Evolutionary conservation across 2,113 vertebrate genomes (phyloP), one percentile per base, ranked within the genome.

Genomic region (Sinocyclocheilus maitianheensis): DNA sequence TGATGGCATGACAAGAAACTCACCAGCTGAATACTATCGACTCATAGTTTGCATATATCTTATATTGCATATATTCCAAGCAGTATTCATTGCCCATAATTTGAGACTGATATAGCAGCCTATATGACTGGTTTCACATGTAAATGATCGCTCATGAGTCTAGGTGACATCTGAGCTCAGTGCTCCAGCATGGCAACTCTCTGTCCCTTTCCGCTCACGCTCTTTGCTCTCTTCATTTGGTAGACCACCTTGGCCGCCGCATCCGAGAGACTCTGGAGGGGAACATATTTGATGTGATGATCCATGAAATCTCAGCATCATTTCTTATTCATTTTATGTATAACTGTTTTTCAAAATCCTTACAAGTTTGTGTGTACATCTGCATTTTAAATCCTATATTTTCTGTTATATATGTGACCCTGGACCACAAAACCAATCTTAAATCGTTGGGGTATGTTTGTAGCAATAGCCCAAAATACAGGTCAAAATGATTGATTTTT

Each of bases 191-290:
- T 8, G 58, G 85, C 63, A 80, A 14, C 53, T 43, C 46, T 58
- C 9, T 63, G 9, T 5, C 48, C 37, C 58, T 2, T 83, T 82
- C 60, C 48, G 30, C 7, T 84, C 84, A 77, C 83, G 14, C 93
- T 95, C 83, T 88, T 91, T 9, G 91, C 95, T 83, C 94, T 93
- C 89, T 91, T 95, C 93, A 95, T 91, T 84, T 94, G 93, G 89
- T 94, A 95, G n/a, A 95, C 91, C 26, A 93, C 90, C 2, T 92
- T 91, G 1, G 95, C 95, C 16, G 93, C 94, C 79, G 95, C 93
- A 26, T 95, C 95, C 16, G 95, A 94, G 16, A 95, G 89, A 20
- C 62, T 77, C 93, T 94, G 89, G 4, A 58, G 67, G 1, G 74
- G 34, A 63, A 67, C 34, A 30, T 18, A 48, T 14, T 9, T 58